Conservation (phyloP, 2,888 invertebrate species). For the Micoletzkya japonica region DNA sequence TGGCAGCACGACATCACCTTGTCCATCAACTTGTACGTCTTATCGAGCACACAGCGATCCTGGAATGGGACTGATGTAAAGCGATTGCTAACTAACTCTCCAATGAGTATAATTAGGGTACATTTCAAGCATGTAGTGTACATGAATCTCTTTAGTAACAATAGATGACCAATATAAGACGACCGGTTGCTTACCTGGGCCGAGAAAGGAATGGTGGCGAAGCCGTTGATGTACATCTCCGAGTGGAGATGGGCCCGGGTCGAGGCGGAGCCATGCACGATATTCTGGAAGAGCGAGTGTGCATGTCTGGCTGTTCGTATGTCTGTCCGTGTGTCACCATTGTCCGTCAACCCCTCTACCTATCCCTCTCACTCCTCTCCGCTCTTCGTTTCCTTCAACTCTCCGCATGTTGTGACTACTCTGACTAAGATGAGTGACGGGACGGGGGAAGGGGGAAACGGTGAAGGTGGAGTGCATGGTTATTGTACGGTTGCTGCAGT, state of each 20-base stretch:
- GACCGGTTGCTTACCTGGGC: neutral
- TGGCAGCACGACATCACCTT: slow-evolving; percentile 93
- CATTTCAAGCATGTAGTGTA: no score
- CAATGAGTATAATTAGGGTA: neutral
- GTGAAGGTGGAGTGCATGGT: no score
- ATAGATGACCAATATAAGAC: neutral
- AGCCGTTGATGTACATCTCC: slow-evolving; percentile 26
- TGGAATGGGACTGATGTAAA: slow-evolving; percentile 35
- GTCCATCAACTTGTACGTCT: slow-evolving; percentile 57
- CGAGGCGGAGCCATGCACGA: slow-evolving; percentile 3
- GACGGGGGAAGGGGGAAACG: no score
- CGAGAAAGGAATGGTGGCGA: slow-evolving; percentile 23
- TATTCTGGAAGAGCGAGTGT: neutral
- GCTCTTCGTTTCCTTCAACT: no score
- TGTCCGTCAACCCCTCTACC: neutral
- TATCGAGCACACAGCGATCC: slow-evolving; percentile 52
- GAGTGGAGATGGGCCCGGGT: slow-evolving; percentile 21
- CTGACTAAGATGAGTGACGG: no score
- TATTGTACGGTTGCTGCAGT: no score
- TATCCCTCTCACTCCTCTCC: neutral
- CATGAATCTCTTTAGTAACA: neutral
- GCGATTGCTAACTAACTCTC: neutral
- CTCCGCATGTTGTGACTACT: no score
- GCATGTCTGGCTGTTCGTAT: neutral
- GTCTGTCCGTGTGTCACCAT: neutral